Conservation (phyloP, 2,113 vertebrate genomes). For the Brachyhypopomus gauderio region DNA sequence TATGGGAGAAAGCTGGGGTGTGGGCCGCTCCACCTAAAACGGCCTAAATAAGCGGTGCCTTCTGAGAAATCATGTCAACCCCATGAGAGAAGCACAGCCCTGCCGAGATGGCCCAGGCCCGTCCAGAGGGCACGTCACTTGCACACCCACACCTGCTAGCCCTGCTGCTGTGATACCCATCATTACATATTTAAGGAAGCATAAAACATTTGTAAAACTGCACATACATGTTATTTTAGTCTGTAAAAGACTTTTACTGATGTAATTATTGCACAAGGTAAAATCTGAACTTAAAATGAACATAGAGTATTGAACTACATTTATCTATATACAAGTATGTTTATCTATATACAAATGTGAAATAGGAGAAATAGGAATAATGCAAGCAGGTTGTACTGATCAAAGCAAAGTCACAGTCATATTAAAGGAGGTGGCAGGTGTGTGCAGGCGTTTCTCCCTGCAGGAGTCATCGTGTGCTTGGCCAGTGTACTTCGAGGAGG, state of each 20-base stretch:
- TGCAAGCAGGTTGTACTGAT: no score
- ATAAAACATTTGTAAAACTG: no score
- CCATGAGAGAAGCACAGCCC: conserved; percentile 47
- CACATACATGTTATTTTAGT: no score
- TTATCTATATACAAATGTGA: no score
- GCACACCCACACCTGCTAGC: no score
- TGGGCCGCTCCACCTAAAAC: conserved; percentile 45
- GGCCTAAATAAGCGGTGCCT: conserved; percentile 58
- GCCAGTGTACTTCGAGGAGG: conserved; percentile 56
- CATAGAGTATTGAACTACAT: no score
- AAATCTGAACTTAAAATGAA: no score
- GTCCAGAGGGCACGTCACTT: neutral
- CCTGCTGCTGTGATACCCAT: neutral
- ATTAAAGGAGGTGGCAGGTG: conserved; percentile 33
- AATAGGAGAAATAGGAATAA: no score
- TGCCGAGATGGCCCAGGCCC: conserved; percentile 40
- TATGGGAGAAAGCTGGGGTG: conserved; percentile 56
- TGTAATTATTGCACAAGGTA: no score
- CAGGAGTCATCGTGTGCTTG: conserved; percentile 36
- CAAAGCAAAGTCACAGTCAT: conserved; percentile 7
- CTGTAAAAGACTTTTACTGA: no score
- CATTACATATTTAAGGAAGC: no score
- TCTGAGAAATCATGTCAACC: conserved; percentile 55
- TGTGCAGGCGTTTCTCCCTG: conserved; percentile 12
- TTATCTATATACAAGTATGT: no score